Percentiles rank a stretch among this genome's conserved stretches.
phyloP scores from a whole-genome alignment of 1,140 invertebrate species.

The Drosophila simulans region DNA sequence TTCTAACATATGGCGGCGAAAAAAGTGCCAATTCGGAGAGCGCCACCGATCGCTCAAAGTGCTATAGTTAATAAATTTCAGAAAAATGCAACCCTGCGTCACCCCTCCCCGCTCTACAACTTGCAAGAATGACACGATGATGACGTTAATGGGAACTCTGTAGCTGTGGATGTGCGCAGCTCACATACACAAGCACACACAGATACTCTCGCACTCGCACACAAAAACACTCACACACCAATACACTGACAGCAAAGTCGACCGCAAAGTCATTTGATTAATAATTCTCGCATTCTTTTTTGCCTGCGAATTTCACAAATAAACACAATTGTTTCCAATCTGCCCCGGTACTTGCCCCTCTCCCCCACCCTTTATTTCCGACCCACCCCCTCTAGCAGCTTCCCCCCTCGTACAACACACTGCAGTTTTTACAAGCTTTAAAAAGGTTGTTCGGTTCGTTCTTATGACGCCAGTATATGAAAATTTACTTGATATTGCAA shows the following conservation, averaged over 20 bases:
- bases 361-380: background rate
- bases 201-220: conserved; percentile 31
- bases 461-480: conserved; percentile 81
- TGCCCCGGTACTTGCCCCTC: conserved; percentile 8
- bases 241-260: conserved; percentile 57
- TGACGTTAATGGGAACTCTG: conserved; percentile 82
- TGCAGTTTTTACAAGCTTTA: conserved; percentile 47
- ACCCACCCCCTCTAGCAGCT: background rate
- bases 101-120: conserved; percentile 17
- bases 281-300: conserved; percentile 59
- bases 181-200: conserved; percentile 37
- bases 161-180: conserved; percentile 62
- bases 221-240: conserved; percentile 10
- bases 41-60: conserved; percentile 21
- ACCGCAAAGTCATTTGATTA: conserved; percentile 82
- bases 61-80: conserved; percentile 44
- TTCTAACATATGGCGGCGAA: conserved; percentile 66
- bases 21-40: conserved; percentile 12
- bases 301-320: conserved; percentile 78
- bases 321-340: conserved; percentile 69
- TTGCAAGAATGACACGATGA: conserved; percentile 83
- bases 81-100: conserved; percentile 79
- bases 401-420: conserved; percentile 21
- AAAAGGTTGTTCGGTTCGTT: conserved; percentile 59
- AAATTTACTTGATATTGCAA: conserved; percentile 73